Conservation (phyloP, 2,113 vertebrate genomes). For the Girardinichthys multiradiatus region DNA sequence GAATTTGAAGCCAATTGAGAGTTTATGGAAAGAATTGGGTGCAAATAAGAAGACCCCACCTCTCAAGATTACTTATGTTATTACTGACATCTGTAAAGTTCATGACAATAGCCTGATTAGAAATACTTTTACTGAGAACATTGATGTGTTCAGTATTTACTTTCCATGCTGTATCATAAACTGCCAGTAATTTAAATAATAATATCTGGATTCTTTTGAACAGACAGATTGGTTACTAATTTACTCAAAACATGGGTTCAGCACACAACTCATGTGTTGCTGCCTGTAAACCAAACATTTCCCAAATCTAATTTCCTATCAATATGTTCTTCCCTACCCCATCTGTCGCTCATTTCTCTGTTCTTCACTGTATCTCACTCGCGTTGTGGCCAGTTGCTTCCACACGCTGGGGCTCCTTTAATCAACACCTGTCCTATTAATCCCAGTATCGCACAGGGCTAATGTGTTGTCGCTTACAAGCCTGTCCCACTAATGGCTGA, state of each 20-base stretch:
- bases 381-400: slow-evolving; percentile 63
- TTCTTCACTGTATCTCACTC: slow-evolving; percentile 42
- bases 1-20: too few relatives aligned
- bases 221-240: slow-evolving; percentile 25
- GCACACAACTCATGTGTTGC: slow-evolving; percentile 52
- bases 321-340: slow-evolving; percentile 73
- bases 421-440: slow-evolving; percentile 83
- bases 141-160: background rate
- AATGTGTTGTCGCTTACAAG: slow-evolving; percentile 73
- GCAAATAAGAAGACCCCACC: too few relatives aligned
- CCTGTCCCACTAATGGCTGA: slow-evolving; percentile 67
- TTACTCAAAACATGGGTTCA: slow-evolving; percentile 27
- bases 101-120: background rate
- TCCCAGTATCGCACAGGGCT: slow-evolving; percentile 72
- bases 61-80: too few relatives aligned
- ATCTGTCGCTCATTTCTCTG: slow-evolving; percentile 69
- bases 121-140: background rate
- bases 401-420: slow-evolving; percentile 70
- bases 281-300: slow-evolving; percentile 55
- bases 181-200: background rate
- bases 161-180: background rate
- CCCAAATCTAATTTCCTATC: slow-evolving; percentile 78
- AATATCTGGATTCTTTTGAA: slow-evolving; percentile 3
- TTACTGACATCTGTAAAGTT: background rate
- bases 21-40: too few relatives aligned